These are phyloP conservation scores for Thinocorus orbignyianus DNA, from an alignment of 2,113 vertebrate genomes.

Conservation along the genomic window DNA sequence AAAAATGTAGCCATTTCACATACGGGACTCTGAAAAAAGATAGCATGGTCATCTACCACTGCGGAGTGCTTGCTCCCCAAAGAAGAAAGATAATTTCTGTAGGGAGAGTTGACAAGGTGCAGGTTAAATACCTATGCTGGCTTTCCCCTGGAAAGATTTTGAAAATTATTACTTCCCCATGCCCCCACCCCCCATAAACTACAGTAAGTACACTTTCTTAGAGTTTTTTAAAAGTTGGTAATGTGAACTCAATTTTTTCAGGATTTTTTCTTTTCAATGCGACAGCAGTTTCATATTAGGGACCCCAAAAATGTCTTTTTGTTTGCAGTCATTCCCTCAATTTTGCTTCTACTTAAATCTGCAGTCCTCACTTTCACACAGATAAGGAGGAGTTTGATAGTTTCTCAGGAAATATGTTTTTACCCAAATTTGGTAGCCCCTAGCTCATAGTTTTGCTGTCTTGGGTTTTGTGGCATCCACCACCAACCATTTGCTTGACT, in stretches of 20 bases:
- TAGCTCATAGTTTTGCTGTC: neutral
- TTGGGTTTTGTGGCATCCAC: neutral
- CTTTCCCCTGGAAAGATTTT: neutral
- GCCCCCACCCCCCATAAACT: neutral
- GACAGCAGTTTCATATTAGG: neutral
- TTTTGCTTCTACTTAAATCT: neutral
- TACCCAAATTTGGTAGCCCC: neutral
- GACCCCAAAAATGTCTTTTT: neutral
- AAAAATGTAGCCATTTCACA: conserved; percentile 24
- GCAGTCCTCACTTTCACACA: neutral
- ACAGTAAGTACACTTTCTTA: neutral
- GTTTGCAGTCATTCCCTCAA: neutral
- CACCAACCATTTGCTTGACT: neutral
- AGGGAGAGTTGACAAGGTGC: neutral
- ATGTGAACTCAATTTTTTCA: neutral
- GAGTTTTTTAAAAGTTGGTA: neutral
- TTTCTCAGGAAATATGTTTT: neutral
- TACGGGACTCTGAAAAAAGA: conserved; percentile 1
- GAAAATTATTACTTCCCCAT: neutral
- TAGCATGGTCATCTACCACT: neutral
- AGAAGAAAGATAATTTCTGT: conserved; percentile 23
- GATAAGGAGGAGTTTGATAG: neutral
- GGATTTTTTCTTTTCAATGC: neutral
- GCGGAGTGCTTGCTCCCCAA: neutral
- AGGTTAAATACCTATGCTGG: neutral